phyloP scores from a whole-genome alignment of 2,113 vertebrate genomes.

The Xiphophorus couchianus region DNA sequence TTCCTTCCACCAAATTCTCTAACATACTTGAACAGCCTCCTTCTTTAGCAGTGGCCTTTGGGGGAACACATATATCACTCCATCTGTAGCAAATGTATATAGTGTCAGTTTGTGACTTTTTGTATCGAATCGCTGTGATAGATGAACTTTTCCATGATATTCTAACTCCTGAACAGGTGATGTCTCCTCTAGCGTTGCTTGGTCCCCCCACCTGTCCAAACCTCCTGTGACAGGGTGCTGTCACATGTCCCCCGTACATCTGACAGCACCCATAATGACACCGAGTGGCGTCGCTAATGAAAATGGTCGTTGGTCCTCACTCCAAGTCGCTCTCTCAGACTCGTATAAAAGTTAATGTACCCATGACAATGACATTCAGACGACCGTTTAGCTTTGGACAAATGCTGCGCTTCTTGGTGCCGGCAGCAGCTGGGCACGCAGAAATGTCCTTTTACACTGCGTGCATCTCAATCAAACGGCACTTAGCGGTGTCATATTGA shows the following conservation, averaged over 20 bases:
- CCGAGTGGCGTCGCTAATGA: slow-evolving; percentile 56
- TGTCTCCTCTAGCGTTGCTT: slow-evolving; percentile 13
- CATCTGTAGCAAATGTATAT: no score
- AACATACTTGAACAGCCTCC: neutral
- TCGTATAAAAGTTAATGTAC: slow-evolving; percentile 78
- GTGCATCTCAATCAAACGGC: slow-evolving; percentile 74
- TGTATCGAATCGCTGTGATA: no score
- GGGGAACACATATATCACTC: no score
- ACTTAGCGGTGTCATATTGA: slow-evolving; percentile 79
- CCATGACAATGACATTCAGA: slow-evolving; percentile 75
- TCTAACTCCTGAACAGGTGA: slow-evolving; percentile 15
- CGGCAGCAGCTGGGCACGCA: slow-evolving; percentile 63
- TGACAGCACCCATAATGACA: slow-evolving; percentile 60
- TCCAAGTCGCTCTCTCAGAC: slow-evolving; percentile 60
- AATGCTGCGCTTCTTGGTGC: slow-evolving; percentile 63
- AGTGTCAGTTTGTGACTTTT: no score
- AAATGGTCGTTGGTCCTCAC: slow-evolving; percentile 61
- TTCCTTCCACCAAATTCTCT: neutral
- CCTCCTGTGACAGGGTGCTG: neutral
- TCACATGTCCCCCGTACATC: slow-evolving; percentile 29
- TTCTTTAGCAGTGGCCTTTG: neutral
- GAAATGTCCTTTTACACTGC: slow-evolving; percentile 66
- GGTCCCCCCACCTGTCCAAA: slow-evolving; percentile 9
- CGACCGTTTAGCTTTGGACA: slow-evolving; percentile 69
- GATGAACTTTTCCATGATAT: no score